These are phyloP conservation scores for Myiopsitta monachus DNA, from an alignment of 2,113 vertebrate genomes.

Conservation along the genomic window DNA sequence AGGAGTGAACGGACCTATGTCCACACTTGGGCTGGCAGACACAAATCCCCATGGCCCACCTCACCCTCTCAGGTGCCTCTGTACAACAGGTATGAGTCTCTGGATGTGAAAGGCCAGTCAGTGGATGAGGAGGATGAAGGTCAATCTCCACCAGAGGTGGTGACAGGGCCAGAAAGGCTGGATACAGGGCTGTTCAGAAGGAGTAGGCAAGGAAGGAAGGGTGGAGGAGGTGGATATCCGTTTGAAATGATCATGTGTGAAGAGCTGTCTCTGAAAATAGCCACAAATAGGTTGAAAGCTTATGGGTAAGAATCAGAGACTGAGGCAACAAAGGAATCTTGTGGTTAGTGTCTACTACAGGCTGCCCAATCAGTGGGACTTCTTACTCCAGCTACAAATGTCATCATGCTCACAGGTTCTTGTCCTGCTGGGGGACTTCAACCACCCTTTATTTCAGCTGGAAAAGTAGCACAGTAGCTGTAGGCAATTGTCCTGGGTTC, in stretches of 20 bases:
- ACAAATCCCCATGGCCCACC: no score
- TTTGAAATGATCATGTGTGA: neutral
- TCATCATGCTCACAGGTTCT: neutral
- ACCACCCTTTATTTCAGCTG: neutral
- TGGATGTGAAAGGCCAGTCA: neutral
- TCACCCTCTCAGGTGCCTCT: neutral
- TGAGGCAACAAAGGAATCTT: neutral
- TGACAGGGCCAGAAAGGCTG: neutral
- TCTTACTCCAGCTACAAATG: neutral
- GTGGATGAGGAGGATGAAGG: neutral
- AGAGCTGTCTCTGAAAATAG: neutral
- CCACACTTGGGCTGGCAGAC: accelerated
- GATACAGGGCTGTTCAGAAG: neutral
- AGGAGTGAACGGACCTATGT: neutral
- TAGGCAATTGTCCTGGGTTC: no score
- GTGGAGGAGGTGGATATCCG: neutral
- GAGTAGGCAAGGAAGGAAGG: neutral
- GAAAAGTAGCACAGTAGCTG: neutral
- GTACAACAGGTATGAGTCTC: neutral
- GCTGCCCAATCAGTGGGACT: no score
- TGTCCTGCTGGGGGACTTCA: neutral
- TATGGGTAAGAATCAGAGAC: neutral
- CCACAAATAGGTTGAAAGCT: neutral
- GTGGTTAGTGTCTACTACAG: neutral
- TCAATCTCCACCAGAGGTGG: neutral